Evolutionary conservation across 2,888 invertebrate species (phyloP), one percentile per base, ranked within the genome.

Genomic region (Ischnura elegans): DNA sequence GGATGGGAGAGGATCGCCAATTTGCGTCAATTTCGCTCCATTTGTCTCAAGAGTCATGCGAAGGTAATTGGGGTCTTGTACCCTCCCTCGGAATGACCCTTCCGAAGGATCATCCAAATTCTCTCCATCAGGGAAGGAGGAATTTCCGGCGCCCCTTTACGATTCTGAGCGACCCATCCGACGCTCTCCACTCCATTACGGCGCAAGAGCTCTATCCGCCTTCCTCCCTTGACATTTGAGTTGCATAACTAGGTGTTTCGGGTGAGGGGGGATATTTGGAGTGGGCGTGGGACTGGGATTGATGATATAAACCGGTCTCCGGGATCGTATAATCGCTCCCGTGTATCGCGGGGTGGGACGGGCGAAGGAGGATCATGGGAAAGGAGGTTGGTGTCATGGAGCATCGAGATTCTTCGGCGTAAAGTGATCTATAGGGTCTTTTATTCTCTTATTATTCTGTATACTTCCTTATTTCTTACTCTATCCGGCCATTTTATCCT

Each of bases 101-200:
- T 51, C 51, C 4, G 5, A 61, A 61, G n/a, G n/a, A 61, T 19
- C n/a, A 36, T 36, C 76, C 5, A 19, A 5, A 36, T 10, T 36
- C 10, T 13, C 76, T 10, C 36, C 76, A 36, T 36, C 76, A 13
- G 36, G 29, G 29, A 3, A 10, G 76, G 36, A 76, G 76, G 76
- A 76, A 76, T 76, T 76, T 76, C 76, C 76, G 76, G 76, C 36
- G 76, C 76, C 61, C n/a, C 51, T 36, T 76, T 36, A 76, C 76
- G 76, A 76, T 76, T 76, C 16, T 76, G 76, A 36, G 76, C 76
- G 4, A 29, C 29, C 13, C 36, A 76, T 76, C 76, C n/a, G 8
- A 25, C 8, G 8, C 10, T 36, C 29, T 3, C 36, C 76, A 76
- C 29, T 76, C 76, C 76, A 76, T 76, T 76, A 76, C 76, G 19